Percentiles rank a stretch among this genome's conserved stretches.
Conservation (phyloP, 2,797 vertebrate species). For the Peromyscus melanophrys region DNA sequence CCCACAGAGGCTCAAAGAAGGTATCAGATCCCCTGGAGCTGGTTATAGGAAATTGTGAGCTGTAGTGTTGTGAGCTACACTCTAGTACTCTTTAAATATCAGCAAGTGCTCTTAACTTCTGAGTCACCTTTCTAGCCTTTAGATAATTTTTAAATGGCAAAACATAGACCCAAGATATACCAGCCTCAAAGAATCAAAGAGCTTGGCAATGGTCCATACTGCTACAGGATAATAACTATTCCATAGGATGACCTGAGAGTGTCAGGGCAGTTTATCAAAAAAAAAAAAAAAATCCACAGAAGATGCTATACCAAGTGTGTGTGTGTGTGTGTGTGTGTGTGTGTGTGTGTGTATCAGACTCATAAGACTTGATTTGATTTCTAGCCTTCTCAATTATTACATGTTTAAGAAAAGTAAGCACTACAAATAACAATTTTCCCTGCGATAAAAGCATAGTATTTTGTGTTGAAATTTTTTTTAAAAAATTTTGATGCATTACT, state of each 20-base stretch:
- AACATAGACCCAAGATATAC: neutral
- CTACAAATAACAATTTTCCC: neutral
- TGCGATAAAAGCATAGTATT: neutral
- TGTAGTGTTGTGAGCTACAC: neutral
- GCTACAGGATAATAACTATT: neutral
- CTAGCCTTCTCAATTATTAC: neutral
- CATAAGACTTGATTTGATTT: conserved; percentile 34
- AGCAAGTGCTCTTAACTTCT: neutral
- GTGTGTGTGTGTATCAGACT: neutral
- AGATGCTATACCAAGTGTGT: neutral
- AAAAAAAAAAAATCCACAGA: neutral
- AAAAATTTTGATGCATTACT: neutral
- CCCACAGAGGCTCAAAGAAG: neutral
- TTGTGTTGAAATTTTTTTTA: neutral
- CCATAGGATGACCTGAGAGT: neutral
- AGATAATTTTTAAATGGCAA: neutral
- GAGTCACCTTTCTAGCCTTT: neutral
- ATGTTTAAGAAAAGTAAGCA: neutral
- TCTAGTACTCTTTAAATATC: neutral
- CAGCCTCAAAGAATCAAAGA: neutral
- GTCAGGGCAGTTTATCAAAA: neutral
- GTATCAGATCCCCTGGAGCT: neutral
- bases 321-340: neutral
- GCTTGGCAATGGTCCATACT: neutral
- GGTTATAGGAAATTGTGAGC: neutral